Evolutionary conservation across 2,113 vertebrate genomes (phyloP), one percentile per base, ranked within the genome.

Genomic region (Rhadina sibilatrix): DNA sequence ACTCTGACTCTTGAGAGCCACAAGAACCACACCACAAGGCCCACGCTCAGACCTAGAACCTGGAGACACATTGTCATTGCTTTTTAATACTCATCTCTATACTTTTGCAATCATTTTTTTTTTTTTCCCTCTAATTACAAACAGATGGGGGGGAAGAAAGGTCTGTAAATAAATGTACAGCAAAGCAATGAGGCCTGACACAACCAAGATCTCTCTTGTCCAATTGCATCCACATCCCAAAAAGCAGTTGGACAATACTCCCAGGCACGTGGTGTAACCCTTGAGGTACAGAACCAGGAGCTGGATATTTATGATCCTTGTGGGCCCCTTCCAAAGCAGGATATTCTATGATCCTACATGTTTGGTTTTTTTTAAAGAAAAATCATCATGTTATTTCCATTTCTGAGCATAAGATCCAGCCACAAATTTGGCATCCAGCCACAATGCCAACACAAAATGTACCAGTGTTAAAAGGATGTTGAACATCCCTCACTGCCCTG

Each of bases 71-170:
- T 8, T 12, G 21, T 9, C 38, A 40, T 20, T 42, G 28, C 2
- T 42, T 89, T 61, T 89, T 59, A 10, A 14, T 7, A 53, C 22
- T 18, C 0, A 17, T 77, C 63, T 72, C n/a, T 57, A 10, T 23
- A 37, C 4, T 87, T 64, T n/a, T 52, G 16, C 27, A 69, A 28
- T 35, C 33, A 83, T 19, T 9, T 37, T 82, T 90, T 90, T 24
- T 17, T 38, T 38, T 38, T n/a, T n/a, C n/a, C 35, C 44, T 86
- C 53, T 83, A 59, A 52, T 12, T 63, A 49, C 27, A 74, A 82
- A 46, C 3, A 84, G 35, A 76, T 49, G 15, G 9, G 1, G 6
- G 5, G 0, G 3, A 5, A 17, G 13, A 31, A 64, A 18, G 1
- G 18, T 57, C 5, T 28, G 17, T 38, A 28, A 38, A 37, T 33